These are phyloP conservation scores for Perizoma affinitatum DNA, from an alignment of 2,888 invertebrate species.

Conservation along the genomic window DNA sequence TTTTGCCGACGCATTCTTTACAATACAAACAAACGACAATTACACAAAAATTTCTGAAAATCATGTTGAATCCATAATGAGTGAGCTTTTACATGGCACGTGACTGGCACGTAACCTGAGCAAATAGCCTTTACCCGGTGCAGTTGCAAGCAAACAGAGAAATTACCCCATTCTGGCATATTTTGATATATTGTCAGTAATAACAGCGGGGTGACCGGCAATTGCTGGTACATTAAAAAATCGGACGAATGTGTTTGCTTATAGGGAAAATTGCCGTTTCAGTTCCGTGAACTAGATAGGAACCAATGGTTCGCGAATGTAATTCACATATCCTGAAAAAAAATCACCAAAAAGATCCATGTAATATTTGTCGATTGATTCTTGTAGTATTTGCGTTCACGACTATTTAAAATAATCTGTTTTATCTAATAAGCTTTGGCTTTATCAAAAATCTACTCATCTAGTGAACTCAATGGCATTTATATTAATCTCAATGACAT, in stretches of 20 bases:
- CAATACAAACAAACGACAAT: too few relatives aligned
- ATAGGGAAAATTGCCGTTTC: constrained; percentile 61
- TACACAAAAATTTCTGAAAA: too few relatives aligned
- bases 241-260: constrained; percentile 71
- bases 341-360: too few relatives aligned
- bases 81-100: constrained; percentile 2
- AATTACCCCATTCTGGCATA: constrained; percentile 73
- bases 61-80: constrained; percentile 3
- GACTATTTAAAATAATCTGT: too few relatives aligned
- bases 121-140: constrained; percentile 4
- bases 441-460: too few relatives aligned
- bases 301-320: constrained; percentile 45
- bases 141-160: constrained; percentile 60
- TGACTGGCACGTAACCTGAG: not conserved
- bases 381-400: too few relatives aligned
- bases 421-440: too few relatives aligned
- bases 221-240: constrained; percentile 65
- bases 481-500: too few relatives aligned
- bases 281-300: constrained; percentile 40
- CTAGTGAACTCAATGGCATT: too few relatives aligned
- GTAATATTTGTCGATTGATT: too few relatives aligned
- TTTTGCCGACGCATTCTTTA: too few relatives aligned
- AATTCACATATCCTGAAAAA: not conserved
- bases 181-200: constrained; percentile 81
- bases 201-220: constrained; percentile 61